phyloP scores from a whole-genome alignment of 92 coral and sea anemone species.

The Epizoanthus ramosus region DNA sequence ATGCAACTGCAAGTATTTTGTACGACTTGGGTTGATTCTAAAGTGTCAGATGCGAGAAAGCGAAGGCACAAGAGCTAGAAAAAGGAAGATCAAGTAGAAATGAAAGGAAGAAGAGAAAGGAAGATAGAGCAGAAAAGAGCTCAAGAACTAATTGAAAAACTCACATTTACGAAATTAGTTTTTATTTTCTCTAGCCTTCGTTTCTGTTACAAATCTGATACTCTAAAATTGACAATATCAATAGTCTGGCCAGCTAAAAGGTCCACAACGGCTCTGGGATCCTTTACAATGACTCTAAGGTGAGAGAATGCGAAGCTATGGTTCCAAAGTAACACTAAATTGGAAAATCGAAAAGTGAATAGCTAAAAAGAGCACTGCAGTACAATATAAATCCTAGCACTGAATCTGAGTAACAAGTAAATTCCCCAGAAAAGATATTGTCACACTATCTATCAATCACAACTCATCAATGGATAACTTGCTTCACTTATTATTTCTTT shows the following conservation, averaged over 20 bases:
- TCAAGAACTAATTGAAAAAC: neutral
- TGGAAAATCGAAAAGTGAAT: neutral
- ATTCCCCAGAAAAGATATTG: no score
- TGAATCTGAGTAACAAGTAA: no score
- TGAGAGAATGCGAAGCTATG: neutral
- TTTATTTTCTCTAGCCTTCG: constrained; percentile 26
- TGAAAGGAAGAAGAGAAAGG: neutral
- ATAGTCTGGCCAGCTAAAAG: constrained; percentile 13
- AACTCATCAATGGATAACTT: no score
- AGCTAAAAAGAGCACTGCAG: no score
- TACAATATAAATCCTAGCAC: no score
- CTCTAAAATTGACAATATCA: constrained; percentile 23
- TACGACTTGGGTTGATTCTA: neutral
- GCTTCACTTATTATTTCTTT: no score
- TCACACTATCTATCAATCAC: no score
- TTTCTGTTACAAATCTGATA: constrained; percentile 38
- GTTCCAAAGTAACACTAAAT: neutral
- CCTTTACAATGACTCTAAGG: constrained; percentile 15
- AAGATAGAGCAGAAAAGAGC: neutral
- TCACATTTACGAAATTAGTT: constrained; percentile 19
- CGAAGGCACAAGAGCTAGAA: constrained; percentile 4
- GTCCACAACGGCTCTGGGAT: neutral
- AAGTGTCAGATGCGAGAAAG: constrained; percentile 22
- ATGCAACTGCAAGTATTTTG: no score
- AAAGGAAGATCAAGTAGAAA: constrained; percentile 1